These are phyloP conservation scores for Gulo gulo DNA, from an alignment of 2,113 vertebrate species.

Conservation along the genomic window DNA sequence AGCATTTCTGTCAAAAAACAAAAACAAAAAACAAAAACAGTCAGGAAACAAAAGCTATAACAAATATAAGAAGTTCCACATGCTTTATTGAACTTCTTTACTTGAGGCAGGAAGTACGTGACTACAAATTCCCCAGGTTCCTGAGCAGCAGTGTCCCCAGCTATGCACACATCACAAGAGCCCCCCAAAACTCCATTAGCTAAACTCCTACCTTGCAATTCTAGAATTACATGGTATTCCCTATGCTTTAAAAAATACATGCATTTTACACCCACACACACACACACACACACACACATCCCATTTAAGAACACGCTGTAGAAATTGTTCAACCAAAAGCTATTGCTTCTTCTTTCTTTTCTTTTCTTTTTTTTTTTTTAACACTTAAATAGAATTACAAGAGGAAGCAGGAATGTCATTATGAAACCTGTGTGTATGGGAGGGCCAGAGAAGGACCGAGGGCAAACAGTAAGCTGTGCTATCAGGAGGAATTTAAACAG, in stretches of 20 bases:
- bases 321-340: background rate
- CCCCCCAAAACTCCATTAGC: background rate
- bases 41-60: background rate
- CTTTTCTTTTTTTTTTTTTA: background rate
- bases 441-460: background rate
- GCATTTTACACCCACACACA: background rate
- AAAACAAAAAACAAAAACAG: background rate
- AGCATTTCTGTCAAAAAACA: background rate
- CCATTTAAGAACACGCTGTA: background rate
- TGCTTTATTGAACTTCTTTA: background rate
- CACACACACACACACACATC: background rate
- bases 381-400: background rate
- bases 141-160: background rate
- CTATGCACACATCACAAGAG: accelerated
- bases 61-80: background rate
- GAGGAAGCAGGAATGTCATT: background rate
- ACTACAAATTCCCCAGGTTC: background rate
- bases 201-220: background rate
- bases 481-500: slow-evolving; percentile 8
- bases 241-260: background rate
- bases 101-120: too few species aligned
- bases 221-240: background rate
- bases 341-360: too few species aligned
- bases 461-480: background rate
- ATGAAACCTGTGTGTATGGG: background rate